Evolutionary conservation across 2,888 invertebrate genomes (phyloP), one percentile per base, ranked within the genome.

Genomic region (Mystacides longicornis): DNA sequence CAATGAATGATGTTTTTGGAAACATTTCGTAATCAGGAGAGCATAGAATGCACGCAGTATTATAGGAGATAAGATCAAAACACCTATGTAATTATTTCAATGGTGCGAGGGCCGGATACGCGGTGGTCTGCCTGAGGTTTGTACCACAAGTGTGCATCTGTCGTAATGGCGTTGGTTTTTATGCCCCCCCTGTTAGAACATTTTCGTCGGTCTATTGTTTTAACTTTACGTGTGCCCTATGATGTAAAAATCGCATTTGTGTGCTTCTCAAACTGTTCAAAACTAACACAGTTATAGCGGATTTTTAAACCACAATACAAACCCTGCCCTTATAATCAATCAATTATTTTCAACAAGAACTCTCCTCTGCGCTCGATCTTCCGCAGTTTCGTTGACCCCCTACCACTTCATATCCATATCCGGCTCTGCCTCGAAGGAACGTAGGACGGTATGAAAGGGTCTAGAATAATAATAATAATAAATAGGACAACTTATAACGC

Each of bases 131-230:
- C 54, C 47, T 57, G 57, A 50, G 52, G 55, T 52, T 50, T 49
- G 43, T 42, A 47, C 47, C 48, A 57, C 51, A 52, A 59, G 49
- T 59, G 59, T 57, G 3, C 37, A 37, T 16, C 37, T 37, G 37
- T 37, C 3, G 37, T 37, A 37, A 3, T 7, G 37, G n/a, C 37
- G 16, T 16, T 37, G 49, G 53, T 49, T 59, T 59, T 55, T 59
- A 59, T 57, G 56, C 42, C 57, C 47, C 54, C 37, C 37, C 16
- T 50, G 54, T 52, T 55, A 54, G 45, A 56, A 52, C 54, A 56
- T 53, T 55, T 51, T 47, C 55, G 57, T 52, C 51, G 49, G 50
- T 19, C 55, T 53, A 59, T 59, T 59, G 59, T 59, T 57, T 57
- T 49, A 51, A 51, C 43, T 33, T 37, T 46, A 46, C 50, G 27